These are phyloP conservation scores for Leptinotarsa juncta DNA, from an alignment of 2,888 invertebrate genomes.

Conservation along the genomic window DNA sequence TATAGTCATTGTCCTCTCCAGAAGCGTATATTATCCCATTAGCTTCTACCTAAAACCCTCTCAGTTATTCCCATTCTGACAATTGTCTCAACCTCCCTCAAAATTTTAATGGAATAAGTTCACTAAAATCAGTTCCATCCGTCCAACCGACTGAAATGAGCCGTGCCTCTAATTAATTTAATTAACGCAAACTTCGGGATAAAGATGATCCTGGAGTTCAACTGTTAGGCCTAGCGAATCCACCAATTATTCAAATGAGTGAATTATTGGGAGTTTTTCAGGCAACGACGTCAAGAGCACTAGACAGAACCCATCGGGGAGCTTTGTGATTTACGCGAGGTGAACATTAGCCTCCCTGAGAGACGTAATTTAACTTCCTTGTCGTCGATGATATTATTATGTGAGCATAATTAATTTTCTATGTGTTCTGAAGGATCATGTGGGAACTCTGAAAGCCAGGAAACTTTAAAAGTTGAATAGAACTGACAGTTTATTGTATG, in stretches of 20 bases:
- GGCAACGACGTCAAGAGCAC: slow-evolving; percentile 1
- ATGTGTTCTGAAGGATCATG: not conserved
- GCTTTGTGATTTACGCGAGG: not conserved
- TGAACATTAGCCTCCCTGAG: not conserved
- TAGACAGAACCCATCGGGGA: not conserved
- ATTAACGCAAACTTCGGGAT: slow-evolving; percentile 9
- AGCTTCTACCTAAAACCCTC: not conserved
- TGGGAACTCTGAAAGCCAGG: not conserved
- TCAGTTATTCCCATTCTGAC: not conserved
- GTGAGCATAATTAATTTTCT: not conserved
- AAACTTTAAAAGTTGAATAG: too few species aligned
- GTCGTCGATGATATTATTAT: not conserved
- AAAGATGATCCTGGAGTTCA: not conserved
- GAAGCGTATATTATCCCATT: not conserved
- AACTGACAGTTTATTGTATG: too few species aligned
- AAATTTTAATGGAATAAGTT: slow-evolving; percentile 10
- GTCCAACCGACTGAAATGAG: not conserved
- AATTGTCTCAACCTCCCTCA: not conserved
- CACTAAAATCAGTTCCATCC: not conserved
- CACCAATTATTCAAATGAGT: slow-evolving; percentile 9
- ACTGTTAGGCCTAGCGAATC: slow-evolving; percentile 3
- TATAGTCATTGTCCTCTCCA: not conserved
- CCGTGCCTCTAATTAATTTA: slow-evolving; percentile 5
- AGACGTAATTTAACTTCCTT: slow-evolving; percentile 2
- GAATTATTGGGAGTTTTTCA: slow-evolving; percentile 6